These are phyloP conservation scores for Panthera tigris DNA, from an alignment of 2,113 vertebrate species.

Conservation along the genomic window DNA sequence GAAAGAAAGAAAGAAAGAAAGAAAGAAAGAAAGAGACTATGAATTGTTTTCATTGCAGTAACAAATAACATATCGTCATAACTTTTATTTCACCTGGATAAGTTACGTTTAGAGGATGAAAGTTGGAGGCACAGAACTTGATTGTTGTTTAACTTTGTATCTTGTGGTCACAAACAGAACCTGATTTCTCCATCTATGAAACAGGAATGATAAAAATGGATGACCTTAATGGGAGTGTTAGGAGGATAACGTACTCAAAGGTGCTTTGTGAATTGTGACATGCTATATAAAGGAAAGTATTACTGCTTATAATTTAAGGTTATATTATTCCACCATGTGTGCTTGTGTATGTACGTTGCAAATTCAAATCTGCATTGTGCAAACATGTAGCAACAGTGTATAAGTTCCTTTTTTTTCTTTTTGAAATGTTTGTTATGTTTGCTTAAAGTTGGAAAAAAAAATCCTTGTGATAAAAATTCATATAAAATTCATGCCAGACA, in stretches of 20 bases:
- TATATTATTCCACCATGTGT: neutral
- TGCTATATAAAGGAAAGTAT: neutral
- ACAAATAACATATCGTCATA: neutral
- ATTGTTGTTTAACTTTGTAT: neutral
- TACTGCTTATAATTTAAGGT: neutral
- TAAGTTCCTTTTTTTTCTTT: neutral
- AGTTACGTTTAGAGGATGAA: neutral
- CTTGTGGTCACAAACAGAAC: neutral
- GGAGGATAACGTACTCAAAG: neutral
- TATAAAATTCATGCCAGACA: constrained; percentile 38
- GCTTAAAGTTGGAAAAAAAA: constrained; percentile 17
- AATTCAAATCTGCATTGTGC: constrained; percentile 27
- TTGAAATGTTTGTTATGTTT: constrained; percentile 38
- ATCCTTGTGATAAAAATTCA: constrained; percentile 29
- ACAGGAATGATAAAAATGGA: neutral
- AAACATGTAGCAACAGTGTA: neutral
- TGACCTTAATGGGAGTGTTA: neutral
- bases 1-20: accelerated
- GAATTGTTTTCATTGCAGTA: neutral
- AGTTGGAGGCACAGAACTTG: neutral
- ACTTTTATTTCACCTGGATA: neutral
- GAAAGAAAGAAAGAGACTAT: too few relatives aligned
- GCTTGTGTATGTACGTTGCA: neutral
- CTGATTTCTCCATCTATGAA: neutral
- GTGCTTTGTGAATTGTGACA: neutral